These are phyloP conservation scores for Macrosiphum euphorbiae DNA, from an alignment of 2,888 invertebrate genomes.

Conservation along the genomic window DNA sequence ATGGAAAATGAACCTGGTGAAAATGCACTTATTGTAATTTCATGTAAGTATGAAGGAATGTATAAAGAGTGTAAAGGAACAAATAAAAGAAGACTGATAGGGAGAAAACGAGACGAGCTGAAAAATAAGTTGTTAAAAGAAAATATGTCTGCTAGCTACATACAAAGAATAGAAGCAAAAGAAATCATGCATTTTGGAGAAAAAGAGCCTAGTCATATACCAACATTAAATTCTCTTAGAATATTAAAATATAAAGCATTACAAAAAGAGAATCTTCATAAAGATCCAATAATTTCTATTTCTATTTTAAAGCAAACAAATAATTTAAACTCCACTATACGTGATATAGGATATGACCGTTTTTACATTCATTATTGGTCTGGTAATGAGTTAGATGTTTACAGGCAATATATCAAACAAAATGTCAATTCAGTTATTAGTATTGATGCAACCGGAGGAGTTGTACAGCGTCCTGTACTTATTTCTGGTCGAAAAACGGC, in stretches of 20 bases:
- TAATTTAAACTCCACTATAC: constrained; percentile 42
- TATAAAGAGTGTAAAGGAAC: not conserved
- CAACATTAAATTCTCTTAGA: constrained; percentile 52
- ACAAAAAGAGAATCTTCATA: constrained; percentile 17
- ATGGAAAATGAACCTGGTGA: constrained; percentile 10
- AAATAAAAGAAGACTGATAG: constrained; percentile 50
- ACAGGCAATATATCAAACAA: constrained; percentile 42
- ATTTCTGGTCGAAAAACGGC: constrained; percentile 27
- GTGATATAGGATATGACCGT: constrained; percentile 54
- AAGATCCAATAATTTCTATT: constrained; percentile 58
- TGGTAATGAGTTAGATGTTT: constrained; percentile 55
- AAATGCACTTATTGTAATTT: no score
- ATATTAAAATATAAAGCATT: constrained; percentile 42
- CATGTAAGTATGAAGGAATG: constrained; percentile 16
- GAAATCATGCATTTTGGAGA: constrained; percentile 62
- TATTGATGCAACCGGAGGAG: constrained; percentile 65
- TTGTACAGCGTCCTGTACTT: constrained; percentile 46
- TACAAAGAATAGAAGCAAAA: constrained; percentile 61
- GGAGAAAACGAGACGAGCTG: not conserved
- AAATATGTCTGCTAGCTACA: constrained; percentile 46
- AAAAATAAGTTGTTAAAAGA: constrained; percentile 29
- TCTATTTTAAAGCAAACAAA: constrained; percentile 55
- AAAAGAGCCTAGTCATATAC: constrained; percentile 63
- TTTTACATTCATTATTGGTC: constrained; percentile 66
- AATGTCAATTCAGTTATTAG: constrained; percentile 14